Base-by-base conservation (phyloP, 2,113 vertebrate genomes). In the Empidonax alnorum region DNA sequence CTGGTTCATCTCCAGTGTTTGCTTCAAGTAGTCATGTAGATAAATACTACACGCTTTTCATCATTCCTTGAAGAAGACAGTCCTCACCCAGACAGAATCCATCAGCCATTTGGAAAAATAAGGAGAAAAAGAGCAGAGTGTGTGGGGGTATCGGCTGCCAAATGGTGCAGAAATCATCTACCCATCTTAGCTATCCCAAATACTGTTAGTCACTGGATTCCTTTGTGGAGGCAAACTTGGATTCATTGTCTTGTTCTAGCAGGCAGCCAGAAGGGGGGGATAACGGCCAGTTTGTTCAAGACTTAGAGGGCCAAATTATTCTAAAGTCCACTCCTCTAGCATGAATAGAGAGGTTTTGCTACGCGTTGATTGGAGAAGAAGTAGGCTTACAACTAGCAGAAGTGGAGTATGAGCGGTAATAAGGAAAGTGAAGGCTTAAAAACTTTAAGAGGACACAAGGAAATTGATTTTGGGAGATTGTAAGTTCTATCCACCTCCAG, bases 251-350 rank as follows among this genome's bases (percentile, higher is more conserved):
- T 44, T 46, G 41, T 93, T 84, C 80, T 3, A 94, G 72, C 65
- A 81, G 28, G 37, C 76, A 89, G 61, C 93, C 96, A 96, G 96
- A 94, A 97, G 92, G 37, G 96, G 96, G 93, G 87, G 92, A 93
- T 92, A 92, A 49, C 41, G 89, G 41, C 65, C 68, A 93, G 69
- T 49, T n/a, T 90, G 67, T 86, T 87, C 65, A 67, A 76, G 85
- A 49, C 14, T 30, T 76, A 14, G 22, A 81, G 86, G 90, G 76
- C 83, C 96, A 96, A 95, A 91, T 75, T 37, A 28, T 28, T 73
- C 46, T 44, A 28, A 53, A 58, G 30, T 84, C 23, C 27, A 14
- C 47, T 65, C 30, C 49, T 56, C 52, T 33, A 75, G 50, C 39
- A 80, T 1, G 6, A 73, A 62, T 3, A 73, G 31, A 31, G 18